Conservation (phyloP, 53 echinoderm and acorn worm genomes). For the Astropecten irregularis region DNA sequence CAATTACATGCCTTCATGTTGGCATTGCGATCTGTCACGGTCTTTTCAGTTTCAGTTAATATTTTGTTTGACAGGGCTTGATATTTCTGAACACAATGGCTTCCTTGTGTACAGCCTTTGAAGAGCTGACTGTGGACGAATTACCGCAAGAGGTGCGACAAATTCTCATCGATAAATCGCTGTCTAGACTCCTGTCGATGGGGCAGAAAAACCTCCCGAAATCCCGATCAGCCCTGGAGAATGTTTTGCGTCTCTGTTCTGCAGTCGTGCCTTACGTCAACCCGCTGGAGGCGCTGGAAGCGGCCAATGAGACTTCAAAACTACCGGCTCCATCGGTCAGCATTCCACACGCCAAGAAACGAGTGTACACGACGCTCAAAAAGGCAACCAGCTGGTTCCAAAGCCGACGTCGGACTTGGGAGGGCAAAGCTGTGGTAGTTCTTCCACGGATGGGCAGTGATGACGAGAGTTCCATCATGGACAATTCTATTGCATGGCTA, state of each 20-base stretch:
- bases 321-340: neutral
- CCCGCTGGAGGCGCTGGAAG: conserved; percentile 2
- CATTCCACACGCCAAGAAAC: conserved; percentile 12
- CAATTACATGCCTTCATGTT: too few species aligned
- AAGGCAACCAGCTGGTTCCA: neutral
- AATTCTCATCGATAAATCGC: neutral
- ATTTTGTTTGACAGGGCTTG: too few species aligned
- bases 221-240: neutral
- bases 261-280: conserved; percentile 21
- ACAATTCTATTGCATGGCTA: neutral
- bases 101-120: too few species aligned
- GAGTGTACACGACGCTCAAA: conserved; percentile 3
- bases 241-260: neutral
- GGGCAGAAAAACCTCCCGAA: neutral
- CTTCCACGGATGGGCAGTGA: neutral
- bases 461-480: neutral
- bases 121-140: neutral
- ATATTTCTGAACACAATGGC: too few species aligned
- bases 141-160: neutral
- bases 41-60: too few species aligned
- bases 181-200: neutral
- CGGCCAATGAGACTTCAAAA: neutral
- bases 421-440: too few species aligned
- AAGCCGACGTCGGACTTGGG: neutral
- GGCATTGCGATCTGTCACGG: too few species aligned